Conservation (phyloP, 2,113 vertebrate species). For the Aldabrachelys gigantea region DNA sequence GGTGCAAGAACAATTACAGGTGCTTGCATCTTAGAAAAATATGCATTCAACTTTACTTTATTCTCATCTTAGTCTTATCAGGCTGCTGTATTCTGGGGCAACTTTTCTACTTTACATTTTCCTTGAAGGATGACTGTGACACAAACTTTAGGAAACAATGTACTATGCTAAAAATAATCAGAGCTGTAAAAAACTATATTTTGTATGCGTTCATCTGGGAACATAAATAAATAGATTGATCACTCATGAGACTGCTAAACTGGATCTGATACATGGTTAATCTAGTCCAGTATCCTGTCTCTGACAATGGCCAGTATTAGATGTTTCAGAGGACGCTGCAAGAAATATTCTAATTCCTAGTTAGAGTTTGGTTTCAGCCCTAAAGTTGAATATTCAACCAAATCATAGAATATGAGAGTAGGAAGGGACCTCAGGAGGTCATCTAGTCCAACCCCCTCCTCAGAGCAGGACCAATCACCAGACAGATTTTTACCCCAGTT, state of each 20-base stretch:
- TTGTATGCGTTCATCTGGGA: neutral
- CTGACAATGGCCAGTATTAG: neutral
- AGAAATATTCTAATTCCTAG: neutral
- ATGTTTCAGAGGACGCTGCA: neutral
- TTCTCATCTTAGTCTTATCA: neutral
- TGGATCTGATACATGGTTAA: neutral
- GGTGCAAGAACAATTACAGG: conserved; percentile 29
- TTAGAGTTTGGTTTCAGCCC: neutral
- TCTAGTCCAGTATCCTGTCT: neutral
- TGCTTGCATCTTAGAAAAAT: neutral
- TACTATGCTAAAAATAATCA: rapidly evolving
- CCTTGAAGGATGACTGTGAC: neutral
- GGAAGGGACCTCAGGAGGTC: no score
- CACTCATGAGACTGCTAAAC: neutral
- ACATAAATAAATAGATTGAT: neutral
- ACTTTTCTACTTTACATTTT: neutral
- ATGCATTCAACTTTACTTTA: neutral
- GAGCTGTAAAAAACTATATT: neutral
- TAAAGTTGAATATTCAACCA: neutral
- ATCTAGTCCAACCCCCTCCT: no score
- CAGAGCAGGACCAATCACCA: no score
- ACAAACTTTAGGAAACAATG: neutral
- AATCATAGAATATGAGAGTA: neutral
- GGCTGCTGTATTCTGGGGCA: neutral
- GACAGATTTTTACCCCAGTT: no score